Conservation (phyloP, 2,113 vertebrate genomes). For the Xerus inauris region DNA sequence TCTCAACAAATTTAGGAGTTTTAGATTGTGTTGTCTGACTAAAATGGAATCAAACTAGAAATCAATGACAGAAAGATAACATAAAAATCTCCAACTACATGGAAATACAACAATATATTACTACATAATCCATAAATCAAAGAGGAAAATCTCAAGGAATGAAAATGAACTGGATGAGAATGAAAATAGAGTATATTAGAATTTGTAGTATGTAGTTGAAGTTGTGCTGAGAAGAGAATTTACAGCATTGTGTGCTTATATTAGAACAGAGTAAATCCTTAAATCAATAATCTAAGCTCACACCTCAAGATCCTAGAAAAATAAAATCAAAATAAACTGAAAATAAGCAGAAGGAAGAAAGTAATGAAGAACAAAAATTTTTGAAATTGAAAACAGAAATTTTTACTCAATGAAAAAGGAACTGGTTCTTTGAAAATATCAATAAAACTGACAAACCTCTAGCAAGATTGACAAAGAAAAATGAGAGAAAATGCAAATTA, state of each 20-base stretch:
- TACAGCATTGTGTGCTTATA: not conserved
- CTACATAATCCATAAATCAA: not conserved
- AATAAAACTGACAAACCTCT: not conserved
- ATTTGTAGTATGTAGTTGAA: not conserved
- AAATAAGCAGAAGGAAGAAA: slow-evolving; percentile 2
- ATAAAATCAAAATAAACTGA: not conserved
- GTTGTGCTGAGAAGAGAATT: not conserved
- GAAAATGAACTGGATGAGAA: not conserved
- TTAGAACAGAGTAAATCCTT: slow-evolving; percentile 1
- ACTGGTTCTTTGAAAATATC: slow-evolving; percentile 26
- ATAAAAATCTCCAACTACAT: not conserved
- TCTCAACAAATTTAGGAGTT: slow-evolving; percentile 4
- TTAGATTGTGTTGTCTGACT: not conserved
- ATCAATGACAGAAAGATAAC: not conserved
- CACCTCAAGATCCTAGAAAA: slow-evolving; percentile 22
- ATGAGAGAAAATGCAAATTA: not conserved
- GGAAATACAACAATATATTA: not conserved
- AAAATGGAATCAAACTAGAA: slow-evolving; percentile 19
- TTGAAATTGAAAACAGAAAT: not conserved
- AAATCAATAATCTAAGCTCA: slow-evolving; percentile 9
- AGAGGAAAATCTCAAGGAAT: not conserved
- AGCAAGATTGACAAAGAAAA: not conserved
- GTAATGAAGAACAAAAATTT: not conserved
- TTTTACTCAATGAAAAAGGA: not conserved
- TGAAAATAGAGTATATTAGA: not conserved